Evolutionary conservation across 2,797 vertebrate genomes (phyloP).

Genomic region (Taenioides sp.): DNA sequence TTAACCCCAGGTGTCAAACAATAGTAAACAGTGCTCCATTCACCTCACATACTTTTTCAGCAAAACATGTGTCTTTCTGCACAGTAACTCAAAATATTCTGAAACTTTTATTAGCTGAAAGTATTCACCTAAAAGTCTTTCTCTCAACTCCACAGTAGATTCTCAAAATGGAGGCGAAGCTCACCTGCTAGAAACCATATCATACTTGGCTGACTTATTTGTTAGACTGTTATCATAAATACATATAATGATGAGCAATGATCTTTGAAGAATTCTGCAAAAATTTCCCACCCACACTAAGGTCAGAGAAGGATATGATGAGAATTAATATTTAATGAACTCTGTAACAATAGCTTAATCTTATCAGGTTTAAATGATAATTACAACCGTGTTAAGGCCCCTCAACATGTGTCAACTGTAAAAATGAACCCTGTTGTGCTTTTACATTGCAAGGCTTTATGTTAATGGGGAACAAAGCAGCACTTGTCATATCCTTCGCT

Average conservation of each 20-base stretch:
- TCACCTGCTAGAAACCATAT: background rate
- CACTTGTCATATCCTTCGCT: conserved; percentile 17
- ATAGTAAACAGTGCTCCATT: background rate
- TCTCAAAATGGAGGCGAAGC: background rate
- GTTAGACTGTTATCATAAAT: background rate
- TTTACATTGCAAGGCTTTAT: conserved; percentile 7
- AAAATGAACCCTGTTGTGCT: background rate
- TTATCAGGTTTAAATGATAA: background rate
- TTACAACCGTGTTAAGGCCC: background rate
- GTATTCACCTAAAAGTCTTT: background rate
- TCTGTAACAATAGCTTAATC: background rate
- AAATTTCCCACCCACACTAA: background rate
- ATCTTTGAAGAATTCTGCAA: too few species aligned
- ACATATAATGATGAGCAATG: background rate
- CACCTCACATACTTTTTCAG: conserved; percentile 1
- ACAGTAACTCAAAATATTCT: background rate
- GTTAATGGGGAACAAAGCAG: conserved; percentile 18
- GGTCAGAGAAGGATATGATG: background rate
- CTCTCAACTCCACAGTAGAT: background rate
- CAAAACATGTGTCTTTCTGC: background rate
- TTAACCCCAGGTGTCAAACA: conserved; percentile 3
- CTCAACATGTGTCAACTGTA: background rate
- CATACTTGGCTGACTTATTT: background rate
- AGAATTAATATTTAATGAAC: background rate
- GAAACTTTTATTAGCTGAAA: background rate